Base-by-base conservation (phyloP, 2,797 vertebrate genomes). In the Scyliorhinus canicula region DNA sequence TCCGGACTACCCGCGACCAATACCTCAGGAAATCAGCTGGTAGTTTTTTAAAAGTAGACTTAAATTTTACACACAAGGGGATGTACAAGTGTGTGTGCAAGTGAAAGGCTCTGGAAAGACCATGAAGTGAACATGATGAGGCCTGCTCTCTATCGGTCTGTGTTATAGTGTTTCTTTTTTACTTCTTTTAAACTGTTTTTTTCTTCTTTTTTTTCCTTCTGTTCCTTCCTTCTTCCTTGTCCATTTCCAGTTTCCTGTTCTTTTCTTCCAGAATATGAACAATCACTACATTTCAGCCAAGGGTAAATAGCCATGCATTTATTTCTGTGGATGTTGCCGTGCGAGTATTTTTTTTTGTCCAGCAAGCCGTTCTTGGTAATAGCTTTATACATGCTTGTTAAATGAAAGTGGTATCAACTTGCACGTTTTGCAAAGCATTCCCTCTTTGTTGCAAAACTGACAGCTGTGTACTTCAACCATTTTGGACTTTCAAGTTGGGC, bases 81-180 rank as follows among this genome's bases (percentile, higher is more conserved):
- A 60, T 60, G 57, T 60, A 65, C 8, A 63, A 14, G 26, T 65
- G 88, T 44, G 88, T 63, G 35, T 5, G 16, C n/a, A 16, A 40
- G 57, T n/a, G 21, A 47, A 3, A 55, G 26, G n/a, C n/a, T 65
- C 57, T 65, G 88, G 21, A 40, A 65, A 40, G n/a, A 26, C n/a
- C 21, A 0, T 60, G 86, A n/a, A 90, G 86, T 90, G n/a, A 91
- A 26, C n/a, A 14, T 88, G 28, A 52, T 35, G 9, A 50, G 85
- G 28, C 16, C 19, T 40, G 6, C 93, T 35, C 19, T 84, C 95
- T 96, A 71, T 44, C 3, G 95, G 95, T 95, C 95, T 95, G 16
- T 47, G 21, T 3, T 28, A 57, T 40, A 47, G 1, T 95, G 63
- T 44, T 40, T 95, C 79, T 79, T 44, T 35, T 52, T 63, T 21